Conservation (phyloP, 2,797 vertebrate species). For the Coregonus ussuriensis region DNA sequence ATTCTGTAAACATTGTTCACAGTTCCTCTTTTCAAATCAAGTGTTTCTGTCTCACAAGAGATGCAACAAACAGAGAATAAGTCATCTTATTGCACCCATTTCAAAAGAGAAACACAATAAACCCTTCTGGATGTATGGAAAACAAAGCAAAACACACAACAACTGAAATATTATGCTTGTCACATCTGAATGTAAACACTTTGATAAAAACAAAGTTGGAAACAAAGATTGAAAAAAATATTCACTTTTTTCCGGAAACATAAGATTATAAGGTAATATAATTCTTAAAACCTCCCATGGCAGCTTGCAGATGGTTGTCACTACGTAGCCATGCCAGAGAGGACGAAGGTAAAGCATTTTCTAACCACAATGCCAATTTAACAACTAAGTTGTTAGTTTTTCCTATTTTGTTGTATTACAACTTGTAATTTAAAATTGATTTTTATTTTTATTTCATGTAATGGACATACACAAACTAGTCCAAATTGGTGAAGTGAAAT, state of each 20-base stretch:
- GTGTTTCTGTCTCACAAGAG: slow-evolving; percentile 38
- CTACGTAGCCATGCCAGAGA: slow-evolving; percentile 36
- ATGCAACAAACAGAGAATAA: slow-evolving; percentile 37
- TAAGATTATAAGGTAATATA: slow-evolving; percentile 16
- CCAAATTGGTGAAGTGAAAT: too few relatives aligned
- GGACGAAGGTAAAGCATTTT: slow-evolving; percentile 60
- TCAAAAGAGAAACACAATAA: slow-evolving; percentile 24
- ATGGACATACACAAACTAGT: too few relatives aligned
- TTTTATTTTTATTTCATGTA: too few relatives aligned
- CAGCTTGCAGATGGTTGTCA: slow-evolving; percentile 13
- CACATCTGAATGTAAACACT: slow-evolving; percentile 68
- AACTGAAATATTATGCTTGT: slow-evolving; percentile 33
- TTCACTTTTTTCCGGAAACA: slow-evolving; percentile 27
- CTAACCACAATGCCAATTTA: not conserved
- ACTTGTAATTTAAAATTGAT: too few relatives aligned
- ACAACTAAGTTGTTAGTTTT: not conserved
- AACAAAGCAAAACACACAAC: not conserved
- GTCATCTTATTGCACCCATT: slow-evolving; percentile 29
- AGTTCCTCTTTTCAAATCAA: slow-evolving; percentile 58
- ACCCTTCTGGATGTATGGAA: too few relatives aligned
- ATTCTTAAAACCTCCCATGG: slow-evolving; percentile 13
- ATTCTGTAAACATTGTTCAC: slow-evolving; percentile 78
- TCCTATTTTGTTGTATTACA: too few relatives aligned
- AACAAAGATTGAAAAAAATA: slow-evolving; percentile 39
- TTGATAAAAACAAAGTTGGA: slow-evolving; percentile 46